These are phyloP conservation scores for Agriopis marginaria DNA, from an alignment of 2,888 invertebrate genomes.

Conservation along the genomic window DNA sequence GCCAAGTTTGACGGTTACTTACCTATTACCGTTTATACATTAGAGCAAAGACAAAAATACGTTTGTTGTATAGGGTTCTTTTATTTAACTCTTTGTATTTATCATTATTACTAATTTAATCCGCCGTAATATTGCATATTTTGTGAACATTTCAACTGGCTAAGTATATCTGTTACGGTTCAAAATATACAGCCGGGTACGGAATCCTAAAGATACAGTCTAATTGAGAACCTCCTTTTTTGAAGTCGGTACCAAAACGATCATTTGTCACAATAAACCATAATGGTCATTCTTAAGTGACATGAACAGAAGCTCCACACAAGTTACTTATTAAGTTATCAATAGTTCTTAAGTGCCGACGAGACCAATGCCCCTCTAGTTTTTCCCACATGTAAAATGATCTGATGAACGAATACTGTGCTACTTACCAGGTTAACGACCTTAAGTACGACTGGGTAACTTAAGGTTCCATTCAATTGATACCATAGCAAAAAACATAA, in stretches of 20 bases:
- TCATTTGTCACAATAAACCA: background rate
- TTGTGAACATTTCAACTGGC: too few species aligned
- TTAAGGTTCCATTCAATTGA: constrained; percentile 34
- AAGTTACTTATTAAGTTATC: constrained; percentile 32
- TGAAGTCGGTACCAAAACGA: background rate
- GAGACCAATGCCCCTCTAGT: constrained; percentile 47
- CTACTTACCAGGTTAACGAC: constrained; percentile 46
- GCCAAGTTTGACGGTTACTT: too few species aligned
- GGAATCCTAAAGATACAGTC: too few species aligned
- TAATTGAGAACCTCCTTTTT: too few species aligned
- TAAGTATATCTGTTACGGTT: too few species aligned
- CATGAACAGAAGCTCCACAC: constrained; percentile 26
- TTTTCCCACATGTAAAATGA: constrained; percentile 65
- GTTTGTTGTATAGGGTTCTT: too few species aligned
- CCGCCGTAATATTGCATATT: too few species aligned
- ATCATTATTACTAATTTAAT: too few species aligned
- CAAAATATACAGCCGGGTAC: too few species aligned
- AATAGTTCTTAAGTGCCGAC: constrained; percentile 51
- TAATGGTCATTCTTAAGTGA: constrained; percentile 14
- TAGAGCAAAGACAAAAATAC: too few species aligned
- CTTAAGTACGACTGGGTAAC: constrained; percentile 28
- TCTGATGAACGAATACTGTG: constrained; percentile 45
- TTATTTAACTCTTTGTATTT: too few species aligned
- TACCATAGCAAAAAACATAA: constrained; percentile 32
- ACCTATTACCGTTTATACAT: too few species aligned